Evolutionary conservation across 1,140 invertebrate species (phyloP), one percentile per base, ranked within the genome.

Genomic region (Drosophila pruinosa): DNA sequence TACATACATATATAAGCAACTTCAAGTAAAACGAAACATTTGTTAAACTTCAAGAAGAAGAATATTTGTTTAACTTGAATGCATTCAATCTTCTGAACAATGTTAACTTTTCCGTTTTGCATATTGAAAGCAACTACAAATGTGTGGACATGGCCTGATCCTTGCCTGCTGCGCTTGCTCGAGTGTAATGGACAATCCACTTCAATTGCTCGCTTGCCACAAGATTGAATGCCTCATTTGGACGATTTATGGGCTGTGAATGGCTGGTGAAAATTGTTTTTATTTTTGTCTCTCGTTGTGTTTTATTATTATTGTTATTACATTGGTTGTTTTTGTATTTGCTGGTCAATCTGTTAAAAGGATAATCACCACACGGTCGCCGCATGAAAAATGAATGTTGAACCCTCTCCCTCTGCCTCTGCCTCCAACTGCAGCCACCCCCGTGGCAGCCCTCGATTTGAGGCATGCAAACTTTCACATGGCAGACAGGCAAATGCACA

Each of bases 391-490:
- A 71, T 71, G 68, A 71, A 65, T 57, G 68, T 57, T 71, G 52
- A 71, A 65, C 61, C 68, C 61, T 70, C 58, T 31, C 26, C 39
- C 43, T 21, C n/a, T 15, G 21, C 59, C 38, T 12, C 8, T 0
- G 21, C 45, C 15, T 17, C 28, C 36, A 17, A 26, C 24, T 26
- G 3, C 24, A 26, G 8, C 26, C 26, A 45, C 8, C 2, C 8
- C 36, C 38, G 26, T 15, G 12, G 5, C 48, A 59, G 28, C 75
- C 41, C 57, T 34, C 36, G 39, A 75, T 83, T 82, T 82, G 79
- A 63, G 80, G 79, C 79, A 82, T 85, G 79, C 79, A 82, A 83
- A 83, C 79, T 83, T 83, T 83, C 79, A 83, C 80, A 83, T 83
- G 79, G 70, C 48, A 53, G 43, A 45, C 78, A 64, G 68, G 61